Percentiles rank a stretch among this genome's conserved stretches.
These are phyloP conservation scores for Byasa hedistus DNA, from an alignment of 2,888 invertebrate genomes.

Conservation along the genomic window DNA sequence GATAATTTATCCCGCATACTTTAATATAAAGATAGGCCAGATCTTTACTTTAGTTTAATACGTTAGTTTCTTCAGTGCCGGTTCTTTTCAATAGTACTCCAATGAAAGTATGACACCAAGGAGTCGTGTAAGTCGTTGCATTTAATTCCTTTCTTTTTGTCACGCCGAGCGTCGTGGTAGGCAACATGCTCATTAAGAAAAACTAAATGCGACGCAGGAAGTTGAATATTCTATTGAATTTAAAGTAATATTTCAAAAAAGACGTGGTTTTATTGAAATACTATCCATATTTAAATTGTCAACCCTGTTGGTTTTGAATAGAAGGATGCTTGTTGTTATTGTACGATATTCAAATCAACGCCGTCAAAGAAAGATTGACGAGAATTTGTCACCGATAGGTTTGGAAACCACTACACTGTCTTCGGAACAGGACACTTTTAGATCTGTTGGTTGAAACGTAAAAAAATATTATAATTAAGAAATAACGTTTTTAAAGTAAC, in stretches of 20 bases:
- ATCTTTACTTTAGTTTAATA: slow-evolving; percentile 15
- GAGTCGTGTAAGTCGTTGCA: slow-evolving; percentile 22
- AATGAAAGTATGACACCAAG: slow-evolving; percentile 24
- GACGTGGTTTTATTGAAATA: slow-evolving; percentile 10
- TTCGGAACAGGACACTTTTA: background rate
- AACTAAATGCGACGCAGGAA: slow-evolving; percentile 14
- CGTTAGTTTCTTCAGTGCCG: slow-evolving; percentile 7
- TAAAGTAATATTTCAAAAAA: slow-evolving; percentile 13
- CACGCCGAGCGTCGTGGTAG: slow-evolving; percentile 21
- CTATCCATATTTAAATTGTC: slow-evolving; percentile 30
- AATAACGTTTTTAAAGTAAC: too few relatives aligned
- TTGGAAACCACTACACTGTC: background rate
- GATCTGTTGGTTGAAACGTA: too few relatives aligned
- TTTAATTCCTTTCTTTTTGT: slow-evolving; percentile 25
- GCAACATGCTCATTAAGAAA: slow-evolving; percentile 25
- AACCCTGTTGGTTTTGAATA: slow-evolving; percentile 54
- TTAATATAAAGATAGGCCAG: background rate
- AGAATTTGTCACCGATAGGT: slow-evolving; percentile 46
- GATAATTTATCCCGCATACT: background rate
- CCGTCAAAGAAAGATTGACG: slow-evolving; percentile 62
- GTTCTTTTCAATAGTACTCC: slow-evolving; percentile 3
- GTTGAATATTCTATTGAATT: slow-evolving; percentile 20
- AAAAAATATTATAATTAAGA: too few relatives aligned
- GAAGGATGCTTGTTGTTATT: slow-evolving; percentile 64
- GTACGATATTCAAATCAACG: slow-evolving; percentile 65